These are phyloP conservation scores for Tanaodytes sp. DNA, from an alignment of 2,888 invertebrate genomes.

Conservation along the genomic window DNA sequence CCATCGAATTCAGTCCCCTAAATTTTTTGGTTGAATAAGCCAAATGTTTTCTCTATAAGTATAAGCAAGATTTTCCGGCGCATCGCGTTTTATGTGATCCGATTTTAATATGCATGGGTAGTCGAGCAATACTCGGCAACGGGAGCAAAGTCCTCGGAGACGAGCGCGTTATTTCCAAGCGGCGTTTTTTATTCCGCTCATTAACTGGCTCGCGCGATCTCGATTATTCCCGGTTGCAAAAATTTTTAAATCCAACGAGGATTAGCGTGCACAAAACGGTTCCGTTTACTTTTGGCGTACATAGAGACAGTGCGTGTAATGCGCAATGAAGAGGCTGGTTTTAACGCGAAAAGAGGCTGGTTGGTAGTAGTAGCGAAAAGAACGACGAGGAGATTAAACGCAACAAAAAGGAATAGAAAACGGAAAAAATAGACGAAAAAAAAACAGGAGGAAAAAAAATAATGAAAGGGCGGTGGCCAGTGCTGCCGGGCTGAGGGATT, in stretches of 20 bases:
- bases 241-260: constrained; percentile 69
- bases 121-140: constrained; percentile 4
- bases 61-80: no score
- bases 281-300: constrained; percentile 14
- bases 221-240: no score
- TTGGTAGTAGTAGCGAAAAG: no score
- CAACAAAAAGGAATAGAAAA: no score
- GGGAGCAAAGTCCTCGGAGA: constrained; percentile 43
- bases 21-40: no score
- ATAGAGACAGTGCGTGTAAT: constrained; percentile 54
- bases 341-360: constrained; percentile 44
- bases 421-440: no score
- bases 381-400: constrained; percentile 45
- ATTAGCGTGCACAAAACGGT: constrained; percentile 61
- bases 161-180: constrained; percentile 62
- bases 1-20: no score
- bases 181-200: constrained; percentile 57
- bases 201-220: constrained; percentile 65
- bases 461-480: constrained; percentile 54
- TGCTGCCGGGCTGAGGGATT: constrained; percentile 69
- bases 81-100: neutral
- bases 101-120: neutral
- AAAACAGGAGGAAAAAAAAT: no score
- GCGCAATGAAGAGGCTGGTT: constrained; percentile 52
- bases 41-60: no score